phyloP scores from a whole-genome alignment of 2,113 vertebrate genomes.

The Campylorhamphus procurvoides region DNA sequence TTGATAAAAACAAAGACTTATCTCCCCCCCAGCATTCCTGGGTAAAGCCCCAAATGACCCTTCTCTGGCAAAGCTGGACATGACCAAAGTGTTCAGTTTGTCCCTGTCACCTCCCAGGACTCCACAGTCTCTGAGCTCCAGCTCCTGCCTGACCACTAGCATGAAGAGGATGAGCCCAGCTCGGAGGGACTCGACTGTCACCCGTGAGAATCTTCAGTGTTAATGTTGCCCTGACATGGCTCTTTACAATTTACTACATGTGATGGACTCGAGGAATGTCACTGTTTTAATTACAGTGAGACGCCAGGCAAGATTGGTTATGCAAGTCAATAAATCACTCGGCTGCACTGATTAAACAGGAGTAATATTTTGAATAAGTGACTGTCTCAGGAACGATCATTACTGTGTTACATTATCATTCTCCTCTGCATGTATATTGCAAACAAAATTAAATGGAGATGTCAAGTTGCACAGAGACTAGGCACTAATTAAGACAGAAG shows the following conservation, averaged over 20 bases:
- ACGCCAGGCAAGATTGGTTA: constrained; percentile 34
- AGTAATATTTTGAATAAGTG: constrained; percentile 68
- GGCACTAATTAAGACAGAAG: constrained; percentile 44
- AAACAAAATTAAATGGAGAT: constrained; percentile 73
- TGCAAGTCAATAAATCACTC: constrained; percentile 69
- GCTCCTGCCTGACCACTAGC: background rate
- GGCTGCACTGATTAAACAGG: constrained; percentile 59
- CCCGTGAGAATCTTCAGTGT: rapidly evolving
- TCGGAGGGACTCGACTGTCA: rapidly evolving
- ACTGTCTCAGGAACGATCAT: constrained; percentile 60
- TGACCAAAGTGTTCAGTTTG: rapidly evolving
- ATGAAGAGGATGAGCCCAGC: background rate
- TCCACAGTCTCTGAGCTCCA: background rate
- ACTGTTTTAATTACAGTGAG: constrained; percentile 58
- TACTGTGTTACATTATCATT: constrained; percentile 56
- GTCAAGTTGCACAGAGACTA: constrained; percentile 47
- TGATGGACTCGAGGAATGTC: background rate
- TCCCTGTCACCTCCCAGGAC: background rate
- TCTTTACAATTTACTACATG: constrained; percentile 2
- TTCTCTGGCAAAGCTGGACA: background rate
- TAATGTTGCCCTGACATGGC: background rate
- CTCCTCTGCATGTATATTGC: constrained; percentile 42
- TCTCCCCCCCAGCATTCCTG: background rate
- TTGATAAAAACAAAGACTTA: background rate
- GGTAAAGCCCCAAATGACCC: background rate